Percentiles rank a stretch among this genome's conserved stretches.
phyloP scores from a whole-genome alignment of 2,888 invertebrate genomes.

The Apoda limacodes region DNA sequence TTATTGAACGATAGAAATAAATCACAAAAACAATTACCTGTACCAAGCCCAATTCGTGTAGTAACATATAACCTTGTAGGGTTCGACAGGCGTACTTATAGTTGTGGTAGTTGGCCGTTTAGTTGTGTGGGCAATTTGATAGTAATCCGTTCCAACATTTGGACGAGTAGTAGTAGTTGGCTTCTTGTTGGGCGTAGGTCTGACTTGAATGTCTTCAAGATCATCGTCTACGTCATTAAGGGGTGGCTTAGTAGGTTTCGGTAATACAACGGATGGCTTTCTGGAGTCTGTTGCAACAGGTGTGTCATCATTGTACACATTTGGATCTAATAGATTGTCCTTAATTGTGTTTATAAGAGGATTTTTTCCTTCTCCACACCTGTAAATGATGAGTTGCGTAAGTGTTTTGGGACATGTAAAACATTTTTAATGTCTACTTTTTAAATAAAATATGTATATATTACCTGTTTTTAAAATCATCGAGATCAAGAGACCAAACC shows the following conservation, averaged over 20 bases:
- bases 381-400: constrained; percentile 24
- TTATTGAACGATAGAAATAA: not conserved
- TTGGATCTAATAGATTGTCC: constrained; percentile 71
- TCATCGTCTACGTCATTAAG: constrained; percentile 40
- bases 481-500: constrained; percentile 92
- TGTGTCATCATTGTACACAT: constrained; percentile 27
- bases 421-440: not conserved
- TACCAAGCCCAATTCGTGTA: constrained; percentile 97
- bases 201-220: constrained; percentile 53
- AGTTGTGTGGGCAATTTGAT: constrained; percentile 29
- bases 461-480: constrained; percentile 81
- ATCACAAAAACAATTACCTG: constrained; percentile 36
- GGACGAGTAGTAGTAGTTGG: constrained; percentile 23
- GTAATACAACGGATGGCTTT: constrained; percentile 3
- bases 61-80: constrained; percentile 87
- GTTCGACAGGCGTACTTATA: constrained; percentile 29
- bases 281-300: constrained; percentile 9
- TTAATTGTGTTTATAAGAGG: constrained; percentile 84
- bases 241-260: constrained; percentile 19
- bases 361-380: constrained; percentile 84
- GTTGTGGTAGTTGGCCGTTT: constrained; percentile 26
- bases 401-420: constrained; percentile 2
- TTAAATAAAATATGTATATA: not conserved
- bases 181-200: constrained; percentile 29
- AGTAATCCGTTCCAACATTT: constrained; percentile 24